Base-by-base conservation (phyloP, 64 coral and sea anemone species). In the Pocillopora verrucosa region DNA sequence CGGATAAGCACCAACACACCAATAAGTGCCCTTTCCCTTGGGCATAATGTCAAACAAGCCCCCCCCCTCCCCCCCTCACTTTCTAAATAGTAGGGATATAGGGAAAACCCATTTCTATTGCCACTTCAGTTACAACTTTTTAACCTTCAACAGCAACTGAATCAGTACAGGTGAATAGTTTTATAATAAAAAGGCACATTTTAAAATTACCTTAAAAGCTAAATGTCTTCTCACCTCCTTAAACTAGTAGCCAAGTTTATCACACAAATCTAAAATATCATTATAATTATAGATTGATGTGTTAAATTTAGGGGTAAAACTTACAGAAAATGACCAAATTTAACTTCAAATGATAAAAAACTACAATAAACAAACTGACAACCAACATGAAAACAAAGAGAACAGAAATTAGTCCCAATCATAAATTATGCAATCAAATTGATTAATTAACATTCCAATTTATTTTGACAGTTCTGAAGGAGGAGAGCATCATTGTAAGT, bases 391-490 rank as follows among this genome's bases (percentile, higher is more conserved):
- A 24, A 70, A 70, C 67, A 70, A 30, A 6, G 64, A 20, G 45
- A 36, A 10, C 10, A 83, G 19, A 20, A 85, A 7, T 72, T 30
- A 24, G 15, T 10, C 20, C 61, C 37, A 69, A 69, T 12, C 17
- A 72, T 26, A 72, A 51, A 51, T 51, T 51, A n/a, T 72, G 63
- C 38, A 72, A 85, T 83, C 34, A 34, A 72, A 24, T 57, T 85
- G 37, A 85, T 41, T 70, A 72, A 57, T 65, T 67, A 38, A 72
- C 65, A 85, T 72, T 85, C 67, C 61, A 72, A 85, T 85, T 85
- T 72, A 85, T 85, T 85, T 85, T 72, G 82, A 85, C 82, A 85
- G 82, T 85, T 85, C 82, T 85, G 82, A 85, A 22, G 63, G 82
- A 85, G 82, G 82, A 72, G 82, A 72, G 82, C 82, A 85, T 85